These are phyloP conservation scores for Phoxinus dragarum DNA, from an alignment of 2,797 vertebrate species.

Conservation along the genomic window DNA sequence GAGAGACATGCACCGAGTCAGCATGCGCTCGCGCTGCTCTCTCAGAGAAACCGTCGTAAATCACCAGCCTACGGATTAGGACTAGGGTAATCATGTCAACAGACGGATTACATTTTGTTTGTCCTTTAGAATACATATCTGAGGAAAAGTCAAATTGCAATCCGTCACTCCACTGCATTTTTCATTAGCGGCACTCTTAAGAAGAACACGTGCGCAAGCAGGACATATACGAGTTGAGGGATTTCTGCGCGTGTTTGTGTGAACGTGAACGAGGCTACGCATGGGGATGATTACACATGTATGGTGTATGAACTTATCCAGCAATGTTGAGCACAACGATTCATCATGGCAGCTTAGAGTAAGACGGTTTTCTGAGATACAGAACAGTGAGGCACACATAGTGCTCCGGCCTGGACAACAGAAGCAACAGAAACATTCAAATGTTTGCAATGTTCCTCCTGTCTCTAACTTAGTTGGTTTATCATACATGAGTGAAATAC, in stretches of 20 bases:
- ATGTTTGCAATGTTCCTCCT: neutral
- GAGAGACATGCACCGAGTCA: conserved; percentile 21
- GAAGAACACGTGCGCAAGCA: neutral
- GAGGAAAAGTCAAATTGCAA: conserved; percentile 66
- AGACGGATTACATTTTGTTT: conserved; percentile 73
- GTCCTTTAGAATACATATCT: conserved; percentile 65
- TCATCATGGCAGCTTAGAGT: conserved; percentile 35
- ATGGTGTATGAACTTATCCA: conserved; percentile 52
- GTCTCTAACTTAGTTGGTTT: neutral
- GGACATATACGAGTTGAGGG: conserved; percentile 3
- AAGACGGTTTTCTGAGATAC: conserved; percentile 34
- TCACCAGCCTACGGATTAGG: conserved; percentile 66
- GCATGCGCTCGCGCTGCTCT: conserved; percentile 38
- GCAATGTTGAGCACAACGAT: conserved; percentile 26
- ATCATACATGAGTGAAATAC: neutral
- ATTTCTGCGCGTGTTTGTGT: conserved; percentile 3
- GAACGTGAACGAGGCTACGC: neutral
- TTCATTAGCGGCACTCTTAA: conserved; percentile 57
- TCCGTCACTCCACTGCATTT: conserved; percentile 62
- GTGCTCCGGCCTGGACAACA: conserved; percentile 1
- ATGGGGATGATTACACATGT: conserved; percentile 26
- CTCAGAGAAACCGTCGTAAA: conserved; percentile 55
- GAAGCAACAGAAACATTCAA: neutral
- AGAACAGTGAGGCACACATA: conserved; percentile 15
- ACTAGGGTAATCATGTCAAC: conserved; percentile 74